These are phyloP conservation scores for Notiomystis cincta DNA, from an alignment of 2,113 vertebrate species.

Conservation along the genomic window DNA sequence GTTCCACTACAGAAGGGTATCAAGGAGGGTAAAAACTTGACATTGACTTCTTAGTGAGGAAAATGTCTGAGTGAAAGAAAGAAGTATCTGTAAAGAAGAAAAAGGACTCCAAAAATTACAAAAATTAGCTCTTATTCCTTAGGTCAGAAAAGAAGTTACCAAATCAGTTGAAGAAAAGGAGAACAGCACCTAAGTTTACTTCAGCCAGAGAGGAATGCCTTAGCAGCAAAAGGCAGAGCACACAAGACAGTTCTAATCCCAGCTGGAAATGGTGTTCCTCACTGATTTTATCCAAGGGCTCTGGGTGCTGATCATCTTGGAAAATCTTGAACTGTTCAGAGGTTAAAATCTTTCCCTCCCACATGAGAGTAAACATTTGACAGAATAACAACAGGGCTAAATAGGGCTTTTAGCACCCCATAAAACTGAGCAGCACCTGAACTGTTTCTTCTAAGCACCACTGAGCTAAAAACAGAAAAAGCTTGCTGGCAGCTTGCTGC, in stretches of 20 bases:
- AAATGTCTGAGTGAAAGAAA: background rate
- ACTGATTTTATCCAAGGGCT: background rate
- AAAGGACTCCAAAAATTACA: background rate
- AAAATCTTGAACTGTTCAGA: accelerated
- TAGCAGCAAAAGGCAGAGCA: background rate
- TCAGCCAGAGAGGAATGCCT: background rate
- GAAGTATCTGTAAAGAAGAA: background rate
- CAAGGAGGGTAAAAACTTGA: background rate
- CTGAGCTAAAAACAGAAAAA: background rate
- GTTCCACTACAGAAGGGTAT: background rate
- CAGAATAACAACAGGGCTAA: background rate
- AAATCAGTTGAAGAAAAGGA: background rate
- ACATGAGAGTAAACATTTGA: background rate
- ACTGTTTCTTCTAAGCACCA: background rate
- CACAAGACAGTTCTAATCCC: background rate
- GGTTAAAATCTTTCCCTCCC: background rate
- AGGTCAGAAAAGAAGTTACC: background rate
- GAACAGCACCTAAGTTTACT: background rate
- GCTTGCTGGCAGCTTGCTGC: background rate
- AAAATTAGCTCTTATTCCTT: background rate
- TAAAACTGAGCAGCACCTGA: background rate
- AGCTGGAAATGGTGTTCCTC: background rate
- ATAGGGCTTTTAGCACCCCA: background rate
- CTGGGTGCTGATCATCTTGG: background rate
- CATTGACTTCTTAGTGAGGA: background rate